Conservation (phyloP, 2,113 vertebrate genomes). For the Hydropotes inermis region DNA sequence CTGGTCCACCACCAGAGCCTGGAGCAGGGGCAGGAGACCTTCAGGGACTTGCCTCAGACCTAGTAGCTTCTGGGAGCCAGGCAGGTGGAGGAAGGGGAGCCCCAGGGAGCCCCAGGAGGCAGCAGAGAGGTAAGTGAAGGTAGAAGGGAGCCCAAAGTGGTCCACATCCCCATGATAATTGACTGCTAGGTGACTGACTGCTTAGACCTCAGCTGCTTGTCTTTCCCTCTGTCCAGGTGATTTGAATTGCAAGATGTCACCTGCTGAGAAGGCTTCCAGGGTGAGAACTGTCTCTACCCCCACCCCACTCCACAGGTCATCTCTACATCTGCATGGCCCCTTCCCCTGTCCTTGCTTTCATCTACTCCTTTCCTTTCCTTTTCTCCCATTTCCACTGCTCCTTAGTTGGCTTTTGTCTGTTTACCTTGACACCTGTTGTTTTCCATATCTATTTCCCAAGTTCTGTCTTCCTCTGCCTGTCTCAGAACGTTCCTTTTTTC, state of each 20-base stretch:
- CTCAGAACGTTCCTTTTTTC: not conserved
- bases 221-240: constrained; percentile 43
- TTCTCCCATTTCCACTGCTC: not conserved
- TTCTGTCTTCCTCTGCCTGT: not conserved
- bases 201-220: not conserved
- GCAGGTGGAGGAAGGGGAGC: not conserved
- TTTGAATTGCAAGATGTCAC: not conserved
- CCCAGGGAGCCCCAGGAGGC: not conserved
- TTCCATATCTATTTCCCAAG: not conserved
- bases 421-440: not conserved
- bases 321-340: not conserved
- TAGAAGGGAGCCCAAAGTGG: not conserved
- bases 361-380: not conserved
- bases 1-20: not conserved
- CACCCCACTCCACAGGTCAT: not conserved
- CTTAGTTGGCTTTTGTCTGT: not conserved
- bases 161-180: not conserved
- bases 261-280: not conserved
- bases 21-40: not conserved
- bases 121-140: constrained; percentile 53
- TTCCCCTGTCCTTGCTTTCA: not conserved
- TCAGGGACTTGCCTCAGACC: not conserved
- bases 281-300: constrained; percentile 43
- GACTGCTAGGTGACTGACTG: not conserved
- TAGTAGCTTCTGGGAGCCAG: constrained; percentile 2